Conservation (phyloP, 2,888 invertebrate species). For the Pandemis corylana region DNA sequence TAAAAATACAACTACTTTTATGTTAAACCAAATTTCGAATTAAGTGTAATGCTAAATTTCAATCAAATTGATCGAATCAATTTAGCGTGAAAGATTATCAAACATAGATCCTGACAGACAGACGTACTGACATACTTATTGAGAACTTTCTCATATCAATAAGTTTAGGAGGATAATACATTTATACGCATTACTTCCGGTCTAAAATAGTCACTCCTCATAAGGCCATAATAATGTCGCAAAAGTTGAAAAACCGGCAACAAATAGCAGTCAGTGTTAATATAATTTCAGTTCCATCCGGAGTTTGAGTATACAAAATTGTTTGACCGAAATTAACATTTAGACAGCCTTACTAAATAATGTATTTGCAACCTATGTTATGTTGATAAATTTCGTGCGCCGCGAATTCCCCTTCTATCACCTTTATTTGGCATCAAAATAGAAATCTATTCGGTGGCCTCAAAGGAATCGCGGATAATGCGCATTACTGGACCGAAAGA, state of each 20-base stretch:
- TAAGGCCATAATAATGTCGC: too few relatives aligned
- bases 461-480: neutral
- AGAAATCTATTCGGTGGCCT: neutral
- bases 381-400: neutral
- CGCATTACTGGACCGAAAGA: neutral
- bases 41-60: too few relatives aligned
- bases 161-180: too few relatives aligned
- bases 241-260: conserved; percentile 3
- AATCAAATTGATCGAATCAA: too few relatives aligned
- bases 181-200: neutral
- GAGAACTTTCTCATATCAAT: too few relatives aligned
- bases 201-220: neutral
- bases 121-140: too few relatives aligned
- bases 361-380: conserved; percentile 12
- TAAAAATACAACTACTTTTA: too few relatives aligned
- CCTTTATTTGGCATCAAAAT: neutral
- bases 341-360: conserved; percentile 24
- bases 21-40: too few relatives aligned
- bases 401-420: neutral
- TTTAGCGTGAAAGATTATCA: too few relatives aligned
- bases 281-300: neutral
- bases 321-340: conserved; percentile 28
- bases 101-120: too few relatives aligned
- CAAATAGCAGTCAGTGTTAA: neutral
- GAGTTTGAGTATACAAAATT: neutral